These are phyloP conservation scores for Eurosta solidaginis DNA, from an alignment of 1,140 invertebrate genomes.

Conservation along the genomic window DNA sequence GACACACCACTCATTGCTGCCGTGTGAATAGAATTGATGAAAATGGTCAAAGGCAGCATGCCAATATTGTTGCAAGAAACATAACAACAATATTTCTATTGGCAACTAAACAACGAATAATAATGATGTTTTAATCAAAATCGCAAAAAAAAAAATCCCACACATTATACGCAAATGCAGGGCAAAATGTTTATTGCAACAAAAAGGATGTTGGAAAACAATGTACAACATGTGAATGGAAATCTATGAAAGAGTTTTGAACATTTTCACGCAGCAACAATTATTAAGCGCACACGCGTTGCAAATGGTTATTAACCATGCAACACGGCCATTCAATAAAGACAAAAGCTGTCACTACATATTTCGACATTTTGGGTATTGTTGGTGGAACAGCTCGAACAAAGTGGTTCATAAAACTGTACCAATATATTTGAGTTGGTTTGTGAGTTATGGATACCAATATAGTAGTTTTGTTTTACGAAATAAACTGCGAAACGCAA, in stretches of 20 bases:
- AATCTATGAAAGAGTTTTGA: not conserved
- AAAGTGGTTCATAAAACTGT: too few species aligned
- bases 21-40: not conserved
- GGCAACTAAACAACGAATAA: slow-evolving; percentile 2
- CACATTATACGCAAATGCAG: slow-evolving; percentile 3
- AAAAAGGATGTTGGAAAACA: slow-evolving; percentile 14
- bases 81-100: not conserved
- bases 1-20: not conserved
- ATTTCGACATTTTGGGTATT: too few species aligned
- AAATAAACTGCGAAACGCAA: too few species aligned
- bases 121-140: slow-evolving; percentile 29
- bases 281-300: not conserved
- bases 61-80: not conserved
- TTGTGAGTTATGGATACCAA: too few species aligned
- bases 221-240: not conserved
- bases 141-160: slow-evolving; percentile 11
- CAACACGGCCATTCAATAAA: slow-evolving; percentile 21
- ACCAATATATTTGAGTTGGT: too few species aligned
- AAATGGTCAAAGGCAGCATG: slow-evolving; percentile 16
- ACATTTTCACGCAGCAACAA: not conserved
- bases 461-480: too few species aligned
- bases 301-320: slow-evolving; percentile 18
- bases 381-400: too few species aligned
- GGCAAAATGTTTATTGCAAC: not conserved
- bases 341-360: not conserved